Evolutionary conservation across 2,113 vertebrate genomes (phyloP).

Genomic region (Microcebus murinus): DNA sequence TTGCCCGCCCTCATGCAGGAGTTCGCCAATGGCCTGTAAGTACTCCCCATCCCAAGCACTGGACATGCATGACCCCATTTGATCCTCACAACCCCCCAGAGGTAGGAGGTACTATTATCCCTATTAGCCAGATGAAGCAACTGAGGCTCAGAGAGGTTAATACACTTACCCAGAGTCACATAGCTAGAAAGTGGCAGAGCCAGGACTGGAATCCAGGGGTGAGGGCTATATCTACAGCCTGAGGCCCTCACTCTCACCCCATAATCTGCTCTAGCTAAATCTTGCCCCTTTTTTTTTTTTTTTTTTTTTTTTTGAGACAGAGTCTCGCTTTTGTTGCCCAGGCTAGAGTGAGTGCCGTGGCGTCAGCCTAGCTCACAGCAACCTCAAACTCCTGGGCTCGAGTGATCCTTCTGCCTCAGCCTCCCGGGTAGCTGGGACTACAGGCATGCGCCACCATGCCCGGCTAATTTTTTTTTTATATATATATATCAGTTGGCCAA

Average conservation of each 20-base stretch:
- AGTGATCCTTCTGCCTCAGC: too few relatives aligned
- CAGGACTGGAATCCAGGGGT: background rate
- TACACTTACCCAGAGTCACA: background rate
- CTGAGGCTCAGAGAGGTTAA: conserved; percentile 2
- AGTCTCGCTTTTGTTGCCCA: too few relatives aligned
- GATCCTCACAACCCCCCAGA: background rate
- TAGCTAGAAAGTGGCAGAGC: background rate
- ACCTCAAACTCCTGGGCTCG: too few relatives aligned
- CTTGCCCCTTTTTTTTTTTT: background rate
- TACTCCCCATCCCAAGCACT: background rate
- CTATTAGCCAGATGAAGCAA: background rate
- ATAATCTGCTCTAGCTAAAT: background rate
- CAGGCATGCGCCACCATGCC: too few relatives aligned
- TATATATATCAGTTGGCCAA: too few relatives aligned
- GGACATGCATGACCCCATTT: accelerated
- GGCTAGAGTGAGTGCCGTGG: too few relatives aligned
- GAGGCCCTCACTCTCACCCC: background rate
- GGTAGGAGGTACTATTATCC: background rate
- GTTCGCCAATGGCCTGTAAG: conserved; percentile 87
- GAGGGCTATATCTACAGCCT: background rate
- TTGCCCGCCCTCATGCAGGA: conserved; percentile 86
- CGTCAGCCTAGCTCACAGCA: too few relatives aligned
- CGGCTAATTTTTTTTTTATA: too few relatives aligned
- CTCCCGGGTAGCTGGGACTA: too few relatives aligned
- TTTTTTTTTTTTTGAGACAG: too few relatives aligned